Evolutionary conservation across 2,888 invertebrate genomes (phyloP), one percentile per base, ranked within the genome.

Genomic region (Drepana falcataria): DNA sequence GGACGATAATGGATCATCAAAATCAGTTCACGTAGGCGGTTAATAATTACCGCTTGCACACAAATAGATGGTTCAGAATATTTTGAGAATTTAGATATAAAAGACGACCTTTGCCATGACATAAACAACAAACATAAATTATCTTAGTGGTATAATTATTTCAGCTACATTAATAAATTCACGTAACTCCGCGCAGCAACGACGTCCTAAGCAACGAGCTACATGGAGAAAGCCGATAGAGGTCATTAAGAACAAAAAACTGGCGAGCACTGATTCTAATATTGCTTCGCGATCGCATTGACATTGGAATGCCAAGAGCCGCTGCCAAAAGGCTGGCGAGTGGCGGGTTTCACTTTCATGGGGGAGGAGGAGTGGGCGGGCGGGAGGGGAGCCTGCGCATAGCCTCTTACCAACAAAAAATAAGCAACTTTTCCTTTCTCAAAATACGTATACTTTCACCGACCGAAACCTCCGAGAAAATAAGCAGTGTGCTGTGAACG

Each of bases 371-470:
- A 55, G 57, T 54, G 49, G 53, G 49, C 48, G 56, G 53, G 51
- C 54, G n/a, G 56, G 52, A 55, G 54, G 51, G 59, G 54, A 68
- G 85, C 83, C 75, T 80, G 85, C 85, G 79, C 76, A 83, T 79
- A 75, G 75, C 81, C 74, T 77, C 80, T 77, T 75, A 73, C 77
- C 72, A 81, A 51, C 37, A 85, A 85, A 88, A 88, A 87, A 85
- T 82, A 79, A 82, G 80, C 83, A 82, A 87, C 89, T 87, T 88
- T 88, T 88, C 83, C 89, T 89, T 90, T 89, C 90, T 85, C 83
- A 87, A 89, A 87, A 80, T 75, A 78, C 77, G 79, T 83, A 77
- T 82, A 88, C 90, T 90, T 90, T 90, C 90, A 83, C 90, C 85
- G 75, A 78, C 82, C 84, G 79, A 85, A 85, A 84, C 80, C 70